phyloP scores from a whole-genome alignment of 2,797 vertebrate species.

The Ceyx erithaca region DNA sequence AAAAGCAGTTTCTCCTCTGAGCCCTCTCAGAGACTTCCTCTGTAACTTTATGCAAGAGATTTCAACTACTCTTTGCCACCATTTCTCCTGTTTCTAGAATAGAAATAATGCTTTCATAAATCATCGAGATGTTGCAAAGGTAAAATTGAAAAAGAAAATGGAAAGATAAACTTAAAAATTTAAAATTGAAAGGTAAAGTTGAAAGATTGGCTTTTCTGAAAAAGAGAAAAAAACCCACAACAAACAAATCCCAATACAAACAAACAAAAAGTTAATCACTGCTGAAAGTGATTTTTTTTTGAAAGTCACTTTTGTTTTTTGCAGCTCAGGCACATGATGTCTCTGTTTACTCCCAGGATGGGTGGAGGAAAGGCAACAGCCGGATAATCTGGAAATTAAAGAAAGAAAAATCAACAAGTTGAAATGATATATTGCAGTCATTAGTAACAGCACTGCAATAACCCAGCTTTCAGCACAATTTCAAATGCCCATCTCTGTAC shows the following conservation, averaged over 20 bases:
- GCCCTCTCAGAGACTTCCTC: neutral
- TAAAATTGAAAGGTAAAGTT: neutral
- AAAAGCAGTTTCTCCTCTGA: neutral
- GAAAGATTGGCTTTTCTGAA: neutral
- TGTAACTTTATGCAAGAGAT: neutral
- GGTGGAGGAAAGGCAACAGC: conserved; percentile 1
- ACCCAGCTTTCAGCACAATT: conserved; percentile 28
- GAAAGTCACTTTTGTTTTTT: conserved; percentile 1
- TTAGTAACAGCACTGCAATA: conserved; percentile 37
- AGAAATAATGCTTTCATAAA: neutral
- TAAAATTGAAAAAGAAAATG: neutral
- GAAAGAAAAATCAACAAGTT: conserved; percentile 44
- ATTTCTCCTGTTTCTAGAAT: neutral
- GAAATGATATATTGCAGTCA: conserved; percentile 61
- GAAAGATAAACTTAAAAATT: neutral
- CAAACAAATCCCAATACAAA: neutral
- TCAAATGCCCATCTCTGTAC: neutral
- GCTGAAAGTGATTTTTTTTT: conserved; percentile 9
- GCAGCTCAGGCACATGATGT: neutral
- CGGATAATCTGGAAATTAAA: conserved; percentile 34
- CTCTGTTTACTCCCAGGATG: conserved; percentile 33
- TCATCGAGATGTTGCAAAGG: neutral
- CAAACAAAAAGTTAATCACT: neutral
- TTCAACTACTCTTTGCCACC: neutral
- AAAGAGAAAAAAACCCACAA: neutral